These are phyloP conservation scores for Odontesthes bonariensis DNA, from an alignment of 2,113 vertebrate species.

Conservation along the genomic window DNA sequence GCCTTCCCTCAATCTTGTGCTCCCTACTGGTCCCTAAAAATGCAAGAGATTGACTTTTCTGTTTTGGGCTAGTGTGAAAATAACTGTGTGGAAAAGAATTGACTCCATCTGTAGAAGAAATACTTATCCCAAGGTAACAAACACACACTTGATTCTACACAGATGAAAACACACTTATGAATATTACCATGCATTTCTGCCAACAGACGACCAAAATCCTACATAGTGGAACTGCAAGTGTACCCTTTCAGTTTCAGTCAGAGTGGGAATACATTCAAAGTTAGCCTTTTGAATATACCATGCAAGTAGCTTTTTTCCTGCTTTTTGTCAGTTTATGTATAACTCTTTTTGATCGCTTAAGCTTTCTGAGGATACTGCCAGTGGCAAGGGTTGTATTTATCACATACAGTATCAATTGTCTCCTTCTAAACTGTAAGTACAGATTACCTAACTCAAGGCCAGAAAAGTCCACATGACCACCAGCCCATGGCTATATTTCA, in stretches of 20 bases:
- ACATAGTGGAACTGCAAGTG: neutral
- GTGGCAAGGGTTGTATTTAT: neutral
- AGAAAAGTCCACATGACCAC: slow-evolving; percentile 61
- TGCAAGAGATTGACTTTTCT: no score
- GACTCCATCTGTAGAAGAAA: neutral
- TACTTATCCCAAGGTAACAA: no score
- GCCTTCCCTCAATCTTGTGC: no score
- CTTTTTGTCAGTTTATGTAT: neutral
- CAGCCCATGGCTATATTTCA: slow-evolving; percentile 76
- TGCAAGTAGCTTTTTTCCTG: neutral
- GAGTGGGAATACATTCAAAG: no score
- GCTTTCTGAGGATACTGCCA: neutral
- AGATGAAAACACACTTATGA: neutral
- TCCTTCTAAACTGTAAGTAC: slow-evolving; percentile 27
- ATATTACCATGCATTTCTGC: neutral
- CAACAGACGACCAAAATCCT: neutral
- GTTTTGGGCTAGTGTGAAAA: no score
- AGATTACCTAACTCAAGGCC: slow-evolving; percentile 43
- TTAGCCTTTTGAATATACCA: neutral
- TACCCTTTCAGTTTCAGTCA: slow-evolving; percentile 12
- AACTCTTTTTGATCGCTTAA: neutral
- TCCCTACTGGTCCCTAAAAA: no score
- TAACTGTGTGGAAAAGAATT: neutral
- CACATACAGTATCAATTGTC: slow-evolving; percentile 7
- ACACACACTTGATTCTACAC: neutral